A percentile compares a stretch with the other conserved stretches of the same genome.
These are phyloP conservation scores for Pterocles orientalis DNA, from an alignment of 2,113 vertebrate species.

Conservation along the genomic window DNA sequence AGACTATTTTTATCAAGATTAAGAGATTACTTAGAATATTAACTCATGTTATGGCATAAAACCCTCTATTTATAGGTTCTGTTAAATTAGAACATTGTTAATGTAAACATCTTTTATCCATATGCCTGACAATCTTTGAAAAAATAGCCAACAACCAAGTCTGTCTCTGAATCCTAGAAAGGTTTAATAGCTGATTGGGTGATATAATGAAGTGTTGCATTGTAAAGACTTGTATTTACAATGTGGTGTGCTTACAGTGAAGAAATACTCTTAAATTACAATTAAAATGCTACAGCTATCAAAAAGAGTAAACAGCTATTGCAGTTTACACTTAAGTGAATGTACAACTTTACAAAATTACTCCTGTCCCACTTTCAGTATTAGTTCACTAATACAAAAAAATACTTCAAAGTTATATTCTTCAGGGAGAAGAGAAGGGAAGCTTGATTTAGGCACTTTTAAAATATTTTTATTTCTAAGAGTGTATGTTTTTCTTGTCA, in stretches of 20 bases:
- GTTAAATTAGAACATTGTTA: neutral
- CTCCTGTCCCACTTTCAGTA: neutral
- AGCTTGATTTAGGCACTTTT: neutral
- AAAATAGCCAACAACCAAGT: neutral
- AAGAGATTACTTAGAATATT: neutral
- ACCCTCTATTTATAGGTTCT: neutral
- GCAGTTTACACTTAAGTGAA: neutral
- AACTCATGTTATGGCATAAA: neutral
- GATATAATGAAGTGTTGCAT: neutral
- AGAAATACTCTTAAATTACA: neutral
- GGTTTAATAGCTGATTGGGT: neutral
- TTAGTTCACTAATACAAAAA: neutral
- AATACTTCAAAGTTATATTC: neutral
- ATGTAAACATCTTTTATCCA: neutral
- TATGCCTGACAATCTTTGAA: neutral
- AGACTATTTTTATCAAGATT: neutral
- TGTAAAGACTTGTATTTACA: neutral
- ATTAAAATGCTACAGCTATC: neutral
- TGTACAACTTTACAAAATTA: neutral
- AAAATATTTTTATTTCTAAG: conserved; percentile 31
- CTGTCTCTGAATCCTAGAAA: neutral
- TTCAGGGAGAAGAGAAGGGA: neutral
- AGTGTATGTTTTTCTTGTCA: conserved; percentile 73
- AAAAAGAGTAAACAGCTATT: neutral
- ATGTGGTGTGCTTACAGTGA: neutral